Base-by-base conservation (phyloP, 30 jellyfish, hydroid and myxozoan species). In the Catostylus mosaicus region DNA sequence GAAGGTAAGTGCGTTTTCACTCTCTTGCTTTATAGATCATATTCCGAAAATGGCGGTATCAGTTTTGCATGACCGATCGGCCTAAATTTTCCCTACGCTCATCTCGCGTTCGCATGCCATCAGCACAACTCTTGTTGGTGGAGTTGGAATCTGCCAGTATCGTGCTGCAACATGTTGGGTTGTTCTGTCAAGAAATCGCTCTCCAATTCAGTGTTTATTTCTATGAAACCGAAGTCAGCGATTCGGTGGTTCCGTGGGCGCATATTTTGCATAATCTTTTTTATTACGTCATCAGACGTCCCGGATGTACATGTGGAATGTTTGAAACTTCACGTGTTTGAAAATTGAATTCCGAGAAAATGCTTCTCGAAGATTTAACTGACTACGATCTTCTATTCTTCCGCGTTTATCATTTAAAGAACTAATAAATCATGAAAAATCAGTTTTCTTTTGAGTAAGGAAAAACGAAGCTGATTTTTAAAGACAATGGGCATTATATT, bases 231-330 rank as follows among this genome's bases (percentile, higher is more conserved):
- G 90, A 48, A 80, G 90, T 36, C 85, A 74, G 90, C 83, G 90
- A 80, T 80, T 80, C 90, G 90, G 73, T 80, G 83, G 82, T 80
- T 80, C 84, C 38, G 84, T 48, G 84, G 90, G 79, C 90, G 90
- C 90, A 80, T 80, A 80, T 80, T 80, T 80, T 80, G 90, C 90
- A 80, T 80, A 80, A 80, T 80, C 78, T 51, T 64, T 18, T 22
- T 27, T 30, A 64, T 66, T 70, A 64, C 90, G 90, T 80, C 72
- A 80, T 23, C 59, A 26, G 20, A 38, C 47, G 23, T 67, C 90
- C 90, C 90, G 77, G 83, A 67, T 72, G 66, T 80, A 12, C 37
- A 24, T 59, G 12, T 59, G 71, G n/a, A 59, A 4, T 22, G 71
- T 27, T 59, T 6, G 24, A 27, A 9, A 50, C 9, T 59, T 59